Evolutionary conservation across 2,888 invertebrate species (phyloP), one percentile per base, ranked within the genome.

Genomic region (Platycnemis pennipes): DNA sequence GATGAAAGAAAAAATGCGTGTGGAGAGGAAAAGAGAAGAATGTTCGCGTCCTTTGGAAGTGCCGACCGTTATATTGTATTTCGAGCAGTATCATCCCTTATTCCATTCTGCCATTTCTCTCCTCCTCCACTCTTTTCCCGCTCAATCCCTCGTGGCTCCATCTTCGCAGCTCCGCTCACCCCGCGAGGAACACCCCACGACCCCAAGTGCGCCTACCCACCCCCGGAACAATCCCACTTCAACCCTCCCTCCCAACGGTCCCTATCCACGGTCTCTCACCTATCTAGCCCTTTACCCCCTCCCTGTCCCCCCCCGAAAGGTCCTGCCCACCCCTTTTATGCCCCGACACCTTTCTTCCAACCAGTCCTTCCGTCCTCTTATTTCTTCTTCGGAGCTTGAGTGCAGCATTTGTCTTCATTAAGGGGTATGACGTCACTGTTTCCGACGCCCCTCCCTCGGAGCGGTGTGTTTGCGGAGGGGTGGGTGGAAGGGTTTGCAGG

Each of bases 371-470:
- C 88, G 88, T 88, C 63, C 91, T 91, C 91, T 91, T 91, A 91
- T 91, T 91, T 91, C 91, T 91, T 69, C 44, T 77, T 63, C 89
- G 42, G 91, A 91, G 91, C 91, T 56, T 91, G 91, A 91, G 91
- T 91, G 91, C 91, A 91, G 91, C 91, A 91, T 91, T 91, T 91
- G 91, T 91, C 91, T 91, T 91, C 91, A 91, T 91, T 91, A 91
- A 69, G 91, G 91, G 26, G 22, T 91, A 91, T 91, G 91, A 91
- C 91, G 91, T 91, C 91, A 91, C 91, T 69, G 91, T 91, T 91
- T 63, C 91, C 91, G 91, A 91, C 91, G 91, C 91, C 56, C 44
- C 45, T 2, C n/a, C n/a, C 49, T 26, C 49, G 88, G 19, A 45
- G 11, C 87, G 87, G 11, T 87, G 37, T 85, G 44, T 56, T 89